phyloP scores from a whole-genome alignment of 2,113 vertebrate species.

The Sceloporus tristichus region DNA sequence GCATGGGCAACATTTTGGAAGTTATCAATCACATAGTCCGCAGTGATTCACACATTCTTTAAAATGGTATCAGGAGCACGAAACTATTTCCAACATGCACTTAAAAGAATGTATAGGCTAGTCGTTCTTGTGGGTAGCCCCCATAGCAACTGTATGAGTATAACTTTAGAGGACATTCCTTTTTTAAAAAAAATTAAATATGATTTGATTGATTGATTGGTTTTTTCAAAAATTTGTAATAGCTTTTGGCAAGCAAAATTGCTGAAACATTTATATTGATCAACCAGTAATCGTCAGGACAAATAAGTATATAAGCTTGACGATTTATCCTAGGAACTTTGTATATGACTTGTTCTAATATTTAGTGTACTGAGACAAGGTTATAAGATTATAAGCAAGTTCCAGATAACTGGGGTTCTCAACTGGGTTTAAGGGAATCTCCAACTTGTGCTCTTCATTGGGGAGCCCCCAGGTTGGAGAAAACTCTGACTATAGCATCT shows the following conservation, averaged over 20 bases:
- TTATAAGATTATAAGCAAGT: background rate
- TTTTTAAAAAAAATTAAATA: background rate
- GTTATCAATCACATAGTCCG: background rate
- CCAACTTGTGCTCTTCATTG: too few species aligned
- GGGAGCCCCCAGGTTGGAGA: too few species aligned
- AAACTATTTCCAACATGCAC: constrained; percentile 25
- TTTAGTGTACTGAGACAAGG: constrained; percentile 11
- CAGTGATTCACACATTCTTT: constrained; percentile 6
- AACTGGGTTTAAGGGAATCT: background rate
- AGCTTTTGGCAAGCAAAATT: background rate
- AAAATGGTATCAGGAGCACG: constrained; percentile 21
- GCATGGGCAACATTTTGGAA: background rate
- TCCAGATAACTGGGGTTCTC: background rate
- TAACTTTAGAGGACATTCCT: background rate
- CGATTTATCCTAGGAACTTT: background rate
- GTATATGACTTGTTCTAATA: background rate
- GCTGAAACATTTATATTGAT: background rate
- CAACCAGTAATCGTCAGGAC: background rate
- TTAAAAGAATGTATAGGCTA: background rate
- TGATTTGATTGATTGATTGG: background rate
- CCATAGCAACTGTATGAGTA: background rate
- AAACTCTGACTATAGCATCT: too few species aligned
- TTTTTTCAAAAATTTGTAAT: constrained; percentile 10
- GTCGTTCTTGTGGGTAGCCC: constrained; percentile 23
- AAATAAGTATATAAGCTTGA: background rate